These are phyloP conservation scores for Lasioglossum lativentre DNA, from an alignment of 2,888 invertebrate genomes.

Conservation along the genomic window DNA sequence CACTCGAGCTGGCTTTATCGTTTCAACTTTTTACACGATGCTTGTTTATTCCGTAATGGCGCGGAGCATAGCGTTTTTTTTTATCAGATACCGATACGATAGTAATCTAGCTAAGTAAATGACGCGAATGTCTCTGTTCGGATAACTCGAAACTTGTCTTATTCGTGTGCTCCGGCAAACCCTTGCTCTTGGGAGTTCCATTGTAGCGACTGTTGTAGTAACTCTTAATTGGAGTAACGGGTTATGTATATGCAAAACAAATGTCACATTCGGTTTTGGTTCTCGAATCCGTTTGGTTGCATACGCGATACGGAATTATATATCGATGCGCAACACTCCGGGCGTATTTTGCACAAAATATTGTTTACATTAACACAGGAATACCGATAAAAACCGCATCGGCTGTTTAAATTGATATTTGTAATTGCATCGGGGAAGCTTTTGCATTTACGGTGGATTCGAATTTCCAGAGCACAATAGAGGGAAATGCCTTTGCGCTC, in stretches of 20 bases:
- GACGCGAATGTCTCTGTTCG: neutral
- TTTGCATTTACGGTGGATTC: neutral
- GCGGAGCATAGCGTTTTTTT: neutral
- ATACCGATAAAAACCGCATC: neutral
- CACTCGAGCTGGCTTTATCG: neutral
- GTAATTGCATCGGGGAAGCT: neutral
- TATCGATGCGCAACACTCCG: neutral
- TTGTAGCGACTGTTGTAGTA: conserved; percentile 16
- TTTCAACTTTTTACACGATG: neutral
- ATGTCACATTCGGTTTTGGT: neutral
- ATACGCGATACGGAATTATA: neutral
- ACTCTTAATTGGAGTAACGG: conserved; percentile 40
- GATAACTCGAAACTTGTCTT: neutral
- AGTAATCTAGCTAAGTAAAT: conserved; percentile 1
- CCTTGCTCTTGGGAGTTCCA: conserved; percentile 13
- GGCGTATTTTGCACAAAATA: neutral
- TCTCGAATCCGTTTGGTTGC: neutral
- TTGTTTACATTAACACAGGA: neutral
- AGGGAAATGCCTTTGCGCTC: neutral
- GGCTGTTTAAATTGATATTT: neutral
- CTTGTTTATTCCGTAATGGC: neutral
- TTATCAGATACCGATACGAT: neutral
- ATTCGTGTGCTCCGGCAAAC: neutral
- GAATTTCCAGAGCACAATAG: neutral
- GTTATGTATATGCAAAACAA: conserved; percentile 6